A percentile compares a stretch with the other conserved stretches of the same genome.
Conservation (phyloP, 2,888 invertebrate species). For the Platycheirus albimanus region DNA sequence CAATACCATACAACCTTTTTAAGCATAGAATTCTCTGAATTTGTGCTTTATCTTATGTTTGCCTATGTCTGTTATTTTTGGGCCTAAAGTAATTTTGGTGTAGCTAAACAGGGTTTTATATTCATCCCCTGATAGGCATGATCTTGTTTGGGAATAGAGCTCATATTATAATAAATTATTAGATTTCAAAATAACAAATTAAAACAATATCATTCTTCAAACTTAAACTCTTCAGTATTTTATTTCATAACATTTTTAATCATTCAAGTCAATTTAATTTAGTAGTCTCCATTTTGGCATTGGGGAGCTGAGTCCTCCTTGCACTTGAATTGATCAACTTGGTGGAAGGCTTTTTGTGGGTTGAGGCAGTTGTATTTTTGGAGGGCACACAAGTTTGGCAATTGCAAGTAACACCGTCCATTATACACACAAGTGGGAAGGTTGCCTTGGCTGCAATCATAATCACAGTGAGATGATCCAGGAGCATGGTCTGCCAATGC, state of each 20-base stretch:
- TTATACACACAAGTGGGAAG: slow-evolving; percentile 17
- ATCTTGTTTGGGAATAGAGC: too few relatives aligned
- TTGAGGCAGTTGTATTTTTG: slow-evolving; percentile 29
- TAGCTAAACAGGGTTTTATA: too few relatives aligned
- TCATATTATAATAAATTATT: too few relatives aligned
- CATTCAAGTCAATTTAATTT: not conserved
- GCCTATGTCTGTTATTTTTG: too few relatives aligned
- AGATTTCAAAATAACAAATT: too few relatives aligned
- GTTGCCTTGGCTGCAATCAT: slow-evolving; percentile 9
- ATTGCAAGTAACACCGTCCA: slow-evolving; percentile 1
- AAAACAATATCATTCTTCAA: too few relatives aligned
- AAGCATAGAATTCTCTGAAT: too few relatives aligned
- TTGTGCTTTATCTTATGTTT: too few relatives aligned
- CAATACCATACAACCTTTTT: too few relatives aligned
- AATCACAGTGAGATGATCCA: not conserved
- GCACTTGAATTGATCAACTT: slow-evolving; percentile 39
- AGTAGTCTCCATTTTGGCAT: slow-evolving; percentile 44
- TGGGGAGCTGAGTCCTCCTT: slow-evolving; percentile 31
- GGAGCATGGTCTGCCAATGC: not conserved
- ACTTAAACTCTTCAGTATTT: too few relatives aligned
- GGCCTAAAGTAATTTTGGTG: too few relatives aligned
- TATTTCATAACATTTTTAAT: not conserved
- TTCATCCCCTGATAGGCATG: too few relatives aligned
- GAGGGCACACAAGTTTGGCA: slow-evolving; percentile 1
- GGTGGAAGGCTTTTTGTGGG: slow-evolving; percentile 28